Evolutionary conservation across 2,113 vertebrate species (phyloP).

Genomic region (Corydoras sp.): DNA sequence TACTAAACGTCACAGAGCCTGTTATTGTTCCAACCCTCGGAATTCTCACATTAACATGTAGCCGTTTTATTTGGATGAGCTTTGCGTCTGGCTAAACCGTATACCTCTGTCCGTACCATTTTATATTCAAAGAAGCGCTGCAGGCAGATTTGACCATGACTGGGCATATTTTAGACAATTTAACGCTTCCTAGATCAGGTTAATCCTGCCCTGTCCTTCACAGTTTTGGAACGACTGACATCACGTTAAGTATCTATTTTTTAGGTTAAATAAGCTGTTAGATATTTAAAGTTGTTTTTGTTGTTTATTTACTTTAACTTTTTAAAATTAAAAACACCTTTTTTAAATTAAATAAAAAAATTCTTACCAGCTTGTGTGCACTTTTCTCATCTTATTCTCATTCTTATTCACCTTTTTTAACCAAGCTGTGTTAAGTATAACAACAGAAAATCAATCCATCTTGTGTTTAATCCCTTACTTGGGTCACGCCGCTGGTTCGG

Average conservation of each 20-base stretch:
- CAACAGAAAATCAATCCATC: no score
- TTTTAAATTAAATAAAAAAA: no score
- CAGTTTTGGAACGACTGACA: background rate
- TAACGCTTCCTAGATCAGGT: background rate
- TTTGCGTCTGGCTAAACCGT: conserved; percentile 16
- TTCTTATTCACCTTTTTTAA: no score
- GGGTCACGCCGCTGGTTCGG: no score
- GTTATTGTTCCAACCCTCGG: conserved; percentile 39
- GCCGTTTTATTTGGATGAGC: conserved; percentile 23
- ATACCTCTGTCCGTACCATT: conserved; percentile 4
- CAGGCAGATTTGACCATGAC: conserved; percentile 10
- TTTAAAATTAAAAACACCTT: no score
- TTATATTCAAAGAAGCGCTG: background rate
- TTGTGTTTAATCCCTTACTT: no score
- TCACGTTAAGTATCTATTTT: background rate
- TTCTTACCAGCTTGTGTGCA: no score
- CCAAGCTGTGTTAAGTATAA: no score
- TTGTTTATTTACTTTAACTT: no score
- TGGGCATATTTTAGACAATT: background rate
- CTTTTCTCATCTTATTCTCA: no score
- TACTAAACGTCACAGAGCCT: conserved; percentile 43
- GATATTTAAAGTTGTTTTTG: no score
- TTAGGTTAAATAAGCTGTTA: background rate
- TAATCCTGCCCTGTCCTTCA: background rate
- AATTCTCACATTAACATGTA: conserved; percentile 58